Conservation (phyloP, 2,797 vertebrate genomes). For the Discoglossus pictus region DNA sequence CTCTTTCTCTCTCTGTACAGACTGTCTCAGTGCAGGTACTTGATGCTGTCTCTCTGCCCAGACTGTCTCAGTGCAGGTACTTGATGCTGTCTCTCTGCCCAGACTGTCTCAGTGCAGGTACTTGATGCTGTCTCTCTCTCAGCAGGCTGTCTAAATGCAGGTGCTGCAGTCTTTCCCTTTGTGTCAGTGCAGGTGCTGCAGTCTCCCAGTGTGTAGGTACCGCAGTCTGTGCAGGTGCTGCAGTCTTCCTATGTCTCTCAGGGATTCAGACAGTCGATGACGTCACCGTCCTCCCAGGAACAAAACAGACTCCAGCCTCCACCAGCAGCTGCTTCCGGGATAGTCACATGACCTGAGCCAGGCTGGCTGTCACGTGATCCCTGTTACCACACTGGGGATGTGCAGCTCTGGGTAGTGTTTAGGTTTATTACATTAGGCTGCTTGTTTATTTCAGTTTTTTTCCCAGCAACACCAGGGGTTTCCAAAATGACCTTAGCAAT, state of each 20-base stretch:
- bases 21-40: background rate
- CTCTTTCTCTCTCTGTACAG: background rate
- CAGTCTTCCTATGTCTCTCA: slow-evolving; percentile 12
- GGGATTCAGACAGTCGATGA: slow-evolving; percentile 32
- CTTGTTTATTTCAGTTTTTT: too few species aligned
- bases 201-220: background rate
- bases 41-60: slow-evolving; percentile 1
- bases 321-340: slow-evolving; percentile 35
- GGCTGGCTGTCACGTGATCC: slow-evolving; percentile 8
- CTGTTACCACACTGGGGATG: too few species aligned
- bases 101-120: background rate
- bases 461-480: too few species aligned
- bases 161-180: background rate
- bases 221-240: slow-evolving; percentile 12
- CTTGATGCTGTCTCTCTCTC: background rate
- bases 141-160: background rate
- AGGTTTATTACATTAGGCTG: too few species aligned
- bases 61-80: background rate
- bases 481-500: too few species aligned
- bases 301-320: slow-evolving; percentile 12
- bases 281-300: slow-evolving; percentile 27
- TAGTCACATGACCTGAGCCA: slow-evolving; percentile 29
- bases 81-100: background rate
- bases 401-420: background rate
- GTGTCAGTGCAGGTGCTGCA: background rate